These are phyloP conservation scores for Simalia tracyae DNA, from an alignment of 2,797 vertebrate species.

Conservation along the genomic window DNA sequence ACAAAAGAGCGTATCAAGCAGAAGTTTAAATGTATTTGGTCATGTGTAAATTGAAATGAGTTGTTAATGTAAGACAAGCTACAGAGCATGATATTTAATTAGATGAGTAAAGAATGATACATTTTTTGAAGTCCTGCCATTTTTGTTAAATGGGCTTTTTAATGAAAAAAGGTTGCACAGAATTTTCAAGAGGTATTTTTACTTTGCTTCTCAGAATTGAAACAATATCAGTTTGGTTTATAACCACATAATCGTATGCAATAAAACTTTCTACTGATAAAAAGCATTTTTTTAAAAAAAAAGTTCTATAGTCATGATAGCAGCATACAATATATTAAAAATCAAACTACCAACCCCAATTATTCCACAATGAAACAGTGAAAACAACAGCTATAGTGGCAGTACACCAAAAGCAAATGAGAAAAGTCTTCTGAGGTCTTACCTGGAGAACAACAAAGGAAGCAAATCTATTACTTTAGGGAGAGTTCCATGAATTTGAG, in stretches of 20 bases:
- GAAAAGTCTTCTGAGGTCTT: not conserved
- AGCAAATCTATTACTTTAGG: not conserved
- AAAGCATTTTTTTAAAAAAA: not conserved
- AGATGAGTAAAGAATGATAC: slow-evolving; percentile 21
- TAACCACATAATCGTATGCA: not conserved
- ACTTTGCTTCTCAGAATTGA: not conserved
- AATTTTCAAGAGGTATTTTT: not conserved
- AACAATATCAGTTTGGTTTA: not conserved
- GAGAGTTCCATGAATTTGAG: not conserved
- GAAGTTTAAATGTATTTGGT: slow-evolving; percentile 4
- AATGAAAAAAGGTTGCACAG: not conserved
- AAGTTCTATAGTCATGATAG: not conserved
- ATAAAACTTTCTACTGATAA: not conserved
- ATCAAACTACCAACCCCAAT: not conserved
- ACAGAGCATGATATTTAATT: slow-evolving; percentile 25
- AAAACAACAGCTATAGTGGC: not conserved
- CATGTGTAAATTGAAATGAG: slow-evolving; percentile 16
- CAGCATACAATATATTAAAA: not conserved
- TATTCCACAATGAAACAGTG: not conserved
- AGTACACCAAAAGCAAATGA: not conserved
- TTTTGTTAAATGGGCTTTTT: slow-evolving; percentile 13
- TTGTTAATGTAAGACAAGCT: slow-evolving; percentile 23
- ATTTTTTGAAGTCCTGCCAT: slow-evolving; percentile 4
- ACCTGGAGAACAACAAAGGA: not conserved
- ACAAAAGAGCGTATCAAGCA: slow-evolving; percentile 1